Evolutionary conservation across 2,888 invertebrate species (phyloP).

Genomic region (Agrotis exclamationis): DNA sequence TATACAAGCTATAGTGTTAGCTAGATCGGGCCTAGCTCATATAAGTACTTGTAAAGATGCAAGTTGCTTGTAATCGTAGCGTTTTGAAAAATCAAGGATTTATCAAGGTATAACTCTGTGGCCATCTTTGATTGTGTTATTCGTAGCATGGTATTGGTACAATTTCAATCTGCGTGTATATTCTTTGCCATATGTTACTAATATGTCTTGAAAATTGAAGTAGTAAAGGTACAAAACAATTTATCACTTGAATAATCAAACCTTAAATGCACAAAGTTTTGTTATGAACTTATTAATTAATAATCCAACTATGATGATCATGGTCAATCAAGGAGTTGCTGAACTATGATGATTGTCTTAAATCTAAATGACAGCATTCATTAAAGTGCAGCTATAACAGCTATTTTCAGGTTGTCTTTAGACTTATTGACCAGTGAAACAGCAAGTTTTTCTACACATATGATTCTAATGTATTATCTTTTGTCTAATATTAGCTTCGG

Average conservation of each 20-base stretch:
- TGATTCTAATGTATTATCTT: not conserved
- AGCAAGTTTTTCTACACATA: not conserved
- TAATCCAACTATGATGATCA: not conserved
- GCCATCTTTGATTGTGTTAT: not conserved
- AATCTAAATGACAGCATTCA: constrained; percentile 20
- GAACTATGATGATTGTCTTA: constrained; percentile 4
- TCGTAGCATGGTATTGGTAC: no score
- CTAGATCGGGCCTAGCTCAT: constrained; percentile 52
- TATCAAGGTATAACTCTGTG: not conserved
- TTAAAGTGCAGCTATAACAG: not conserved
- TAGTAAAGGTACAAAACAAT: not conserved
- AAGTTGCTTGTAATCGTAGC: constrained; percentile 13
- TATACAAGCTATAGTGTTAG: constrained; percentile 69
- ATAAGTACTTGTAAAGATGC: constrained; percentile 47
- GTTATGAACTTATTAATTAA: no score
- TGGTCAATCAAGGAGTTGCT: not conserved
- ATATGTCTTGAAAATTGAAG: not conserved
- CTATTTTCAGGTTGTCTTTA: not conserved
- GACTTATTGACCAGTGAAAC: not conserved
- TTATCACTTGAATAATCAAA: not conserved
- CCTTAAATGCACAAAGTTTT: no score
- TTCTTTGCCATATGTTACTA: not conserved
- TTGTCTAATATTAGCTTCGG: no score
- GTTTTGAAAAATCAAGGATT: constrained; percentile 6
- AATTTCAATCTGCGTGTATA: not conserved